Conservation (phyloP, 2,113 vertebrate species). For the Melanerpes aurifrons region DNA sequence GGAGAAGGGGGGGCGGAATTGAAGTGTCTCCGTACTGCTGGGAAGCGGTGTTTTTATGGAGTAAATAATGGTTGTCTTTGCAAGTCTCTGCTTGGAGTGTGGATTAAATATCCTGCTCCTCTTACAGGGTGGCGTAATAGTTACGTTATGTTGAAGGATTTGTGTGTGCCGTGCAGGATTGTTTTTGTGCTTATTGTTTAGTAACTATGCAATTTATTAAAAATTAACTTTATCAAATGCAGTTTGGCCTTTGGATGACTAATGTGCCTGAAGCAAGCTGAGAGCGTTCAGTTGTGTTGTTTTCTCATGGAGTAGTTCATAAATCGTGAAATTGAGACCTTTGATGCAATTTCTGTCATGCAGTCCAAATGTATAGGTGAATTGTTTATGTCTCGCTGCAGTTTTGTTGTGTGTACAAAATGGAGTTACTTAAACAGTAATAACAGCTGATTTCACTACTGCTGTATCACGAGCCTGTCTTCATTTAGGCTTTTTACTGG, state of each 20-base stretch:
- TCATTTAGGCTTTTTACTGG: neutral
- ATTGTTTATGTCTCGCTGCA: neutral
- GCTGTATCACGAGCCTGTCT: neutral
- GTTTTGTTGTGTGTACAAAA: neutral
- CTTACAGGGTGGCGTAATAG: neutral
- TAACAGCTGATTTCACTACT: neutral
- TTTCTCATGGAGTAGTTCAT: neutral
- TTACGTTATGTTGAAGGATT: neutral
- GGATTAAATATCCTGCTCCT: neutral
- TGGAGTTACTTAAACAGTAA: neutral
- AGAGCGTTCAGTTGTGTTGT: rapidly evolving
- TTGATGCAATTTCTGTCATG: rapidly evolving
- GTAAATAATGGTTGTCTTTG: neutral
- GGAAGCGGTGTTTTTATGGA: rapidly evolving
- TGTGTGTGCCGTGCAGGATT: neutral
- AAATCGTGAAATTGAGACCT: rapidly evolving
- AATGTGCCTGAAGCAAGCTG: rapidly evolving
- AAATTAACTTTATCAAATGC: neutral
- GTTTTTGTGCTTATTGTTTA: neutral
- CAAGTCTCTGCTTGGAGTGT: neutral
- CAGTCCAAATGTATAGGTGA: rapidly evolving
- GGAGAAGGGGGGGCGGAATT: neutral
- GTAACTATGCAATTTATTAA: neutral
- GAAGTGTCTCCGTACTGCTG: neutral
- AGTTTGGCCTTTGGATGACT: neutral